phyloP scores from a whole-genome alignment of 2,113 vertebrate genomes.

The Centrocercus urophasianus region DNA sequence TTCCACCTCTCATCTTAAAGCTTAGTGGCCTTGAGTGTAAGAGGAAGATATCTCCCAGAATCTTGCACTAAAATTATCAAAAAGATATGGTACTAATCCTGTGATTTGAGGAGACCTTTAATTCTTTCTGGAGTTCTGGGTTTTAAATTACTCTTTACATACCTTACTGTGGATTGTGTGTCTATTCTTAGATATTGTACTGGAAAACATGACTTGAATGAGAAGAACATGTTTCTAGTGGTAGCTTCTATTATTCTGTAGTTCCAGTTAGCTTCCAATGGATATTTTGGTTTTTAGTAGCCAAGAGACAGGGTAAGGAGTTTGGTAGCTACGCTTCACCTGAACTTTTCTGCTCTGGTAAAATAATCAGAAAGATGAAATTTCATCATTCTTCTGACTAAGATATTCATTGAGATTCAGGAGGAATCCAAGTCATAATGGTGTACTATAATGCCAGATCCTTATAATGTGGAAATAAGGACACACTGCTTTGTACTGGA shows the following conservation, averaged over 20 bases:
- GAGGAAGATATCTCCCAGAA: neutral
- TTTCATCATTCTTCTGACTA: neutral
- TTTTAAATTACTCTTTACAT: neutral
- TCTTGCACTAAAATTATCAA: neutral
- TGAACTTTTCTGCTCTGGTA: neutral
- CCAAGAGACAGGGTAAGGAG: neutral
- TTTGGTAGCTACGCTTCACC: neutral
- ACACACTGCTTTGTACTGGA: neutral
- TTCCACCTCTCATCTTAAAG: neutral
- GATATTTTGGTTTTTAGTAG: neutral
- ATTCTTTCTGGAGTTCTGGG: neutral
- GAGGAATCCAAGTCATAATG: neutral
- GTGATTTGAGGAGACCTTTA: neutral
- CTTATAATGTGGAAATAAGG: neutral
- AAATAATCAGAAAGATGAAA: neutral
- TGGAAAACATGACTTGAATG: neutral
- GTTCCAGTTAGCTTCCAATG: neutral
- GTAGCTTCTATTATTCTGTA: neutral
- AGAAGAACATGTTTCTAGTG: neutral
- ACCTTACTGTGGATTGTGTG: neutral
- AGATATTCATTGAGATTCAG: neutral
- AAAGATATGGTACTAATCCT: neutral
- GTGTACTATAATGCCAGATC: neutral
- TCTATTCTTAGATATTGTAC: neutral
- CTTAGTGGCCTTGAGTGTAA: neutral